phyloP scores from a whole-genome alignment of 2,888 invertebrate species.

The Ferdinandea cuprea region DNA sequence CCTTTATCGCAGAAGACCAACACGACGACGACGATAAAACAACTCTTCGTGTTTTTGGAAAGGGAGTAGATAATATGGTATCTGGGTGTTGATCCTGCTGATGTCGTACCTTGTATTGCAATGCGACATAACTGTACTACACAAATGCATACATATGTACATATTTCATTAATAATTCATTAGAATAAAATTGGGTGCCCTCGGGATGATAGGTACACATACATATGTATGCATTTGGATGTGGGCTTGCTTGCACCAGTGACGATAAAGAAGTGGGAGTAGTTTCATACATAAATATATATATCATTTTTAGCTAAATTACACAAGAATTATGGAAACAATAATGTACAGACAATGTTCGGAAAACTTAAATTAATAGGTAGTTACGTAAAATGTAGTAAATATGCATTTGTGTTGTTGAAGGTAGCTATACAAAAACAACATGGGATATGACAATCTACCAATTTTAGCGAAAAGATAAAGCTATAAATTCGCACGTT shows the following conservation, averaged over 20 bases:
- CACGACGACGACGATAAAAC: slow-evolving; percentile 10
- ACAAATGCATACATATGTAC: too few relatives aligned
- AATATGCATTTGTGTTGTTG: neutral
- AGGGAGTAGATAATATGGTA: neutral
- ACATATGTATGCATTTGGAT: too few relatives aligned
- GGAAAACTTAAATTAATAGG: slow-evolving; percentile 1
- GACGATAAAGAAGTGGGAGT: too few relatives aligned
- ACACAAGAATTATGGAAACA: neutral
- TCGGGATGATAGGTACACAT: slow-evolving; percentile 34
- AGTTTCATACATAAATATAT: slow-evolving; percentile 19
- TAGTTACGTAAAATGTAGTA: neutral
- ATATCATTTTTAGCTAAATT: neutral
- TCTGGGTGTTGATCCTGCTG: slow-evolving; percentile 7
- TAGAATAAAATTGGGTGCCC: slow-evolving; percentile 60
- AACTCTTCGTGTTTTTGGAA: slow-evolving; percentile 10
- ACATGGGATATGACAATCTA: neutral
- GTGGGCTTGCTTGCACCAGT: neutral
- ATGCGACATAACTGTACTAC: neutral
- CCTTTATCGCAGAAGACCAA: slow-evolving; percentile 35
- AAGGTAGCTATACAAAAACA: slow-evolving; percentile 3
- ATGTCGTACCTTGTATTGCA: slow-evolving; percentile 15
- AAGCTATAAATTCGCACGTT: slow-evolving; percentile 25
- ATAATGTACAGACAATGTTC: neutral
- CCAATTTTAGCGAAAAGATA: neutral
- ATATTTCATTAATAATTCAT: slow-evolving; percentile 59